These are phyloP conservation scores for Lasioglossum vierecki DNA, from an alignment of 2,888 invertebrate genomes.

Conservation along the genomic window DNA sequence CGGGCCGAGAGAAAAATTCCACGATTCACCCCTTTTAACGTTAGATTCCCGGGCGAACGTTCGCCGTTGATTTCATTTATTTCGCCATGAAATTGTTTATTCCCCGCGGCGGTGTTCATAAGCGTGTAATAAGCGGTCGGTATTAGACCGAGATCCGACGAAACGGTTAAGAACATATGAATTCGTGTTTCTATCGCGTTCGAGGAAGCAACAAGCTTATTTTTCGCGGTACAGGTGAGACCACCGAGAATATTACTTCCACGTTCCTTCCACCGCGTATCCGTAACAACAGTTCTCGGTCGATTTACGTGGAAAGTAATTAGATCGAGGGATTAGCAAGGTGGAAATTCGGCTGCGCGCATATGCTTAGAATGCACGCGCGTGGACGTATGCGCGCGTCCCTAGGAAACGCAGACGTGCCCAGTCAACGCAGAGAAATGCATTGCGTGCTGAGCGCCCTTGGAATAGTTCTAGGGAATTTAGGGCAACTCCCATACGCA, in stretches of 20 bases:
- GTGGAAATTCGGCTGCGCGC: background rate
- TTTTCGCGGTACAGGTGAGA: constrained; percentile 24
- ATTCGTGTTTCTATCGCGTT: constrained; percentile 43
- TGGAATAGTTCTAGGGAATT: constrained; percentile 60
- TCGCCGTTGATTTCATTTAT: constrained; percentile 26
- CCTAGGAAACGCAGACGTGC: constrained; percentile 27
- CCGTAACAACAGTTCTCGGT: background rate
- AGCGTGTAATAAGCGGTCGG: constrained; percentile 24
- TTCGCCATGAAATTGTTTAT: constrained; percentile 45
- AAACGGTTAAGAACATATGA: constrained; percentile 26
- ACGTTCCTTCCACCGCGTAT: background rate
- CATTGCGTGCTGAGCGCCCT: constrained; percentile 53
- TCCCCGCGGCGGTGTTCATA: constrained; percentile 32
- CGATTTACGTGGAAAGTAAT: background rate
- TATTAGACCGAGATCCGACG: background rate
- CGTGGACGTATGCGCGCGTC: constrained; percentile 12
- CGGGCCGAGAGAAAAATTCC: constrained; percentile 14
- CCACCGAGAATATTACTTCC: background rate
- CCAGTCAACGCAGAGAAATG: constrained; percentile 39
- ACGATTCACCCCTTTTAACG: constrained; percentile 25
- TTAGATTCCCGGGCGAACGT: constrained; percentile 26
- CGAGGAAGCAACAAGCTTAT: constrained; percentile 44
- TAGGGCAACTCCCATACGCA: constrained; percentile 52
- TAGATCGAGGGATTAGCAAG: constrained; percentile 16
- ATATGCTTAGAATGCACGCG: constrained; percentile 1